A percentile compares a stretch with the other conserved stretches of the same genome.
phyloP scores from a whole-genome alignment of 2,797 vertebrate species.

The Microcaecilia unicolor region DNA sequence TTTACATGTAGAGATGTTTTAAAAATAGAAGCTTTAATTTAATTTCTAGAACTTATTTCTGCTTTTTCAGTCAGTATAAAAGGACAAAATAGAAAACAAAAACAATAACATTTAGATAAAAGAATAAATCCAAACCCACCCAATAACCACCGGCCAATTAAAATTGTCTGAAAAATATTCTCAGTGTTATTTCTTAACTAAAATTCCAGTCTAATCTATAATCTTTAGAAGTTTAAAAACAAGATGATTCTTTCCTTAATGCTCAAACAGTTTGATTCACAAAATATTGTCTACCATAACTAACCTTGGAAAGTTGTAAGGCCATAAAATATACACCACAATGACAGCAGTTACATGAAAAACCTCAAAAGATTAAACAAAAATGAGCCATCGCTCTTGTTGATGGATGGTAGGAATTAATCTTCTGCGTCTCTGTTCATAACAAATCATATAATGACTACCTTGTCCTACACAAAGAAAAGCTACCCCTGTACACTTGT shows the following conservation, averaged over 20 bases:
- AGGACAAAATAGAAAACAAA: no score
- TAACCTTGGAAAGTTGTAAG: constrained; percentile 35
- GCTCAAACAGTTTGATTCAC: constrained; percentile 12
- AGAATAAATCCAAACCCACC: no score
- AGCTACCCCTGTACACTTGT: background rate
- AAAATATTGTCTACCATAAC: constrained; percentile 20
- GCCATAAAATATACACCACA: constrained; percentile 18
- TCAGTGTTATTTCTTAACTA: no score
- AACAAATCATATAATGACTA: constrained; percentile 24
- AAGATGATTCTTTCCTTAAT: constrained; percentile 5
- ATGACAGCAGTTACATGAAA: constrained; percentile 25
- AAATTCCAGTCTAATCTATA: no score
- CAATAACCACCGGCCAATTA: no score
- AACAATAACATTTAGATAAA: no score
- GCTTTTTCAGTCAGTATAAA: no score
- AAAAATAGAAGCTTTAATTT: no score
- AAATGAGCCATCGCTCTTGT: constrained; percentile 21
- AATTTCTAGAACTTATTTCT: no score
- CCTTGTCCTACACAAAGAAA: constrained; percentile 8
- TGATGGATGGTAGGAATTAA: constrained; percentile 33
- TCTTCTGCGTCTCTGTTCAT: constrained; percentile 17
- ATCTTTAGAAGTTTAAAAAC: background rate
- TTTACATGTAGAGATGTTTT: no score
- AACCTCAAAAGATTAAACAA: constrained; percentile 17
- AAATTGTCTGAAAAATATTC: no score